Conservation (phyloP, 2,113 vertebrate species). For the Podiceps cristatus region DNA sequence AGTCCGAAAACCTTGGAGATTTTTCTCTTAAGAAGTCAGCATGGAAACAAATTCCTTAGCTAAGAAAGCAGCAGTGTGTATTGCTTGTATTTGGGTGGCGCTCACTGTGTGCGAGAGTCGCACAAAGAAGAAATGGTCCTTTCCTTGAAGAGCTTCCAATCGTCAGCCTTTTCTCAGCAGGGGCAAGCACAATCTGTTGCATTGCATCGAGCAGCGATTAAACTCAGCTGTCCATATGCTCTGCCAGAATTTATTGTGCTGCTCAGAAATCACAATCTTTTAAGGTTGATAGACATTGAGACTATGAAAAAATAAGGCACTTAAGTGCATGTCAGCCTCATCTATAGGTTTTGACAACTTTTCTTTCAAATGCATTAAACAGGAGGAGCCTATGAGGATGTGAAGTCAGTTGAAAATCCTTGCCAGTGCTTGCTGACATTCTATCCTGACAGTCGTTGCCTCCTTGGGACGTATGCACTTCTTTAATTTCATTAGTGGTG, state of each 20-base stretch:
- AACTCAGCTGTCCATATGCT: conserved; percentile 62
- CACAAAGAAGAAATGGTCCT: background rate
- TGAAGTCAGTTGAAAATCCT: background rate
- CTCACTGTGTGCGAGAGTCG: fast-evolving
- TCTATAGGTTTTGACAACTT: background rate
- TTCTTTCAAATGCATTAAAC: background rate
- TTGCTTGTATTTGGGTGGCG: background rate
- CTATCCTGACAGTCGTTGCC: background rate
- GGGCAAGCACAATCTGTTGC: conserved; percentile 57
- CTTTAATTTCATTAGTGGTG: conserved; percentile 16
- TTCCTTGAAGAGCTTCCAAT: conserved; percentile 51
- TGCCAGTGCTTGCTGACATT: background rate
- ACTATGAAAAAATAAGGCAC: background rate
- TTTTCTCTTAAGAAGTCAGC: background rate
- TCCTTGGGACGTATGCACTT: background rate
- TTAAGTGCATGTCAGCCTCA: background rate
- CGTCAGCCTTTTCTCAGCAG: conserved; percentile 51
- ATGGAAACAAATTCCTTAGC: background rate
- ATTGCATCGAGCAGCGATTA: background rate
- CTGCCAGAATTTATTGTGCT: conserved; percentile 34
- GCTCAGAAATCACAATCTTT: conserved; percentile 45
- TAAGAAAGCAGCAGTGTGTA: background rate
- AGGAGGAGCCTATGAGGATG: background rate
- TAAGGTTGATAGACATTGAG: conserved; percentile 3
- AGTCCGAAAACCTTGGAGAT: background rate